Evolutionary conservation across 2,113 vertebrate genomes (phyloP).

Genomic region (Gymnobelideus leadbeateri): DNA sequence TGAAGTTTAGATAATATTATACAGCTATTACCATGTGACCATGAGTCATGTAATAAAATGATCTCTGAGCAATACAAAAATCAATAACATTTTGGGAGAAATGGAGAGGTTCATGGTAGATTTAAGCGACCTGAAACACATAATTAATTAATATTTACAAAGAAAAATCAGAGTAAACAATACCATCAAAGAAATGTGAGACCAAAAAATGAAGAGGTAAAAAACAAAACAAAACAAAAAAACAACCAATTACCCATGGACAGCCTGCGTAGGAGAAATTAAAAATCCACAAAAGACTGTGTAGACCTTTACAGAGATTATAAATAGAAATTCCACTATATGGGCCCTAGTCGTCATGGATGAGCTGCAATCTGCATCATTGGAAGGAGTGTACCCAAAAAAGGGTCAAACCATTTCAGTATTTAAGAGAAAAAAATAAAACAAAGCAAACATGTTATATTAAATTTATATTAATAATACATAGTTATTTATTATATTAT

Average conservation of each 20-base stretch:
- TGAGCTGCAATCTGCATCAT: neutral
- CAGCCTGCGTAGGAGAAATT: neutral
- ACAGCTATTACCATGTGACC: neutral
- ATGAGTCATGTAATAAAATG: too few species aligned
- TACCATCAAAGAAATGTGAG: neutral
- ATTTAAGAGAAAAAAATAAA: neutral
- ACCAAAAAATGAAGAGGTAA: neutral
- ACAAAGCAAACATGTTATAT: neutral
- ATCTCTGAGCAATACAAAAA: neutral
- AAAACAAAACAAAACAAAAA: neutral
- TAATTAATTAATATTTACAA: neutral
- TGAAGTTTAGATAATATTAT: too few species aligned
- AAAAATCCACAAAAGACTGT: neutral
- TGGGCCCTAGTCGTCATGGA: neutral
- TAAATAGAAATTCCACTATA: neutral
- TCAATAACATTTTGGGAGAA: neutral
- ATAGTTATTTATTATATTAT: too few species aligned
- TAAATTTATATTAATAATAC: too few species aligned
- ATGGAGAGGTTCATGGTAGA: neutral
- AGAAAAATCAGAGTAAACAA: neutral
- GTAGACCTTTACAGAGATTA: neutral
- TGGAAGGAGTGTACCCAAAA: neutral
- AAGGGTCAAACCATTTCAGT: neutral
- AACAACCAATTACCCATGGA: neutral
- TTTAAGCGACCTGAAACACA: neutral